Evolutionary conservation across 2,797 vertebrate species (phyloP), one percentile per base, ranked within the genome.

Genomic region (Basileuterus tristriatus): DNA sequence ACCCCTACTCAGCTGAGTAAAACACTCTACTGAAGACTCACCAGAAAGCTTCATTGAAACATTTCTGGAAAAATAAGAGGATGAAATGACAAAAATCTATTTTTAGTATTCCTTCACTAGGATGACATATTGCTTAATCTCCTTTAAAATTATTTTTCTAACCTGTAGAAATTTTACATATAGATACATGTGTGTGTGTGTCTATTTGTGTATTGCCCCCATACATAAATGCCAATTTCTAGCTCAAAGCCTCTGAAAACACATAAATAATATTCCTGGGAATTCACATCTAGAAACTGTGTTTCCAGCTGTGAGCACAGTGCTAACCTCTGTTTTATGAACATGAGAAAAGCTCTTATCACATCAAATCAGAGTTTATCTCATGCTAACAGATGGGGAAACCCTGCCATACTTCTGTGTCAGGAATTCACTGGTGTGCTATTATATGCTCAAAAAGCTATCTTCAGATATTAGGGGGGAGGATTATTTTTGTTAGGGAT

Each of bases 351-450:
- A 67, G 43, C 70, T 90, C 83, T 90, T 91, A 88, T 95, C 93
- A 53, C 65, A 58, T 88, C 64, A 80, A 55, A 96, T 95, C 91
- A 89, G 56, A 95, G 68, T 36, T 95, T 93, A 92, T 82, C 91
- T 91, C 47, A 6, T 72, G 74, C 71, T 67, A 88, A 84, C 84
- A 92, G 72, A 92, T 53, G 83, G 70, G 70, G 68, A 85, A 83
- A 78, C 82, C 82, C 91, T 91, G 68, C 87, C 58, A n/a, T 20
- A 14, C 26, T 74, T 68, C 27, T 27, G 1, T 75, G 69, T 47
- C 93, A 95, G 52, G 49, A 92, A 96, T 63, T 62, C 90, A 71
- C 69, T 58, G 9, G 62, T n/a, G 71, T 83, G 22, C 80, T 74
- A 77, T 75, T 89, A 78, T 37, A 24, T 59, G n/a, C 64, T 93